A percentile compares a stretch with the other conserved stretches of the same genome.
phyloP scores from a whole-genome alignment of 2,888 invertebrate species.

The Synergus itoensis region DNA sequence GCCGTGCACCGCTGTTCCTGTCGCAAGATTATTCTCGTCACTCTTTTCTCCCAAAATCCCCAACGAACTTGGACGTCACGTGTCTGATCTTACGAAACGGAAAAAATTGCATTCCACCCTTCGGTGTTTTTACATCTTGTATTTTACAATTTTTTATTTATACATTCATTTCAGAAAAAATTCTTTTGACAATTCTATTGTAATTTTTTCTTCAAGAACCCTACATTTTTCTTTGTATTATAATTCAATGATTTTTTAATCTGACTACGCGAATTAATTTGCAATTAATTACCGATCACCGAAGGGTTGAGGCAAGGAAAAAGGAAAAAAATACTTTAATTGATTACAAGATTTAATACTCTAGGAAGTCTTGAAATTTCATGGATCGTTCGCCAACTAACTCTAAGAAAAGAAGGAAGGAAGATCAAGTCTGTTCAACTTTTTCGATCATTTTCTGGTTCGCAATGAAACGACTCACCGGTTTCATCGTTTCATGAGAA shows the following conservation, averaged over 20 bases:
- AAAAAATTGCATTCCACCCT: not conserved
- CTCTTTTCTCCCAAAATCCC: conserved; percentile 25
- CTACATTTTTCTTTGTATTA: not conserved
- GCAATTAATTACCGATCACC: not conserved
- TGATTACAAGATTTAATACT: not conserved
- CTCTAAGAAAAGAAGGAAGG: not conserved
- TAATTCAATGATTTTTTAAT: not conserved
- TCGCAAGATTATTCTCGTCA: conserved; percentile 22
- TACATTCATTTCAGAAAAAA: too few relatives aligned
- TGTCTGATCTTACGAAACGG: conserved; percentile 54
- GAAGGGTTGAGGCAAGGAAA: not conserved
- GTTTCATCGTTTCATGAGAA: conserved; percentile 2
- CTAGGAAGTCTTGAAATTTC: conserved; percentile 54
- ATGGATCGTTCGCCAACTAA: conserved; percentile 46
- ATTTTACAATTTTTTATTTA: not conserved
- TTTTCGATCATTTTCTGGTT: conserved; percentile 12
- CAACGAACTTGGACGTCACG: conserved; percentile 45
- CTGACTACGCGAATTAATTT: not conserved
- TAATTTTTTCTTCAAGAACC: not conserved
- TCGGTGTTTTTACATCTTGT: not conserved
- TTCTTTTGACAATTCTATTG: not conserved
- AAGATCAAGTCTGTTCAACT: conserved; percentile 13
- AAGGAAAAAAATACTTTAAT: not conserved
- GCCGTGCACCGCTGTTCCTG: conserved; percentile 40
- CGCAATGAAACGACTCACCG: not conserved